Base-by-base conservation (phyloP, 1,140 invertebrate genomes). In the Drosophila takahashii region DNA sequence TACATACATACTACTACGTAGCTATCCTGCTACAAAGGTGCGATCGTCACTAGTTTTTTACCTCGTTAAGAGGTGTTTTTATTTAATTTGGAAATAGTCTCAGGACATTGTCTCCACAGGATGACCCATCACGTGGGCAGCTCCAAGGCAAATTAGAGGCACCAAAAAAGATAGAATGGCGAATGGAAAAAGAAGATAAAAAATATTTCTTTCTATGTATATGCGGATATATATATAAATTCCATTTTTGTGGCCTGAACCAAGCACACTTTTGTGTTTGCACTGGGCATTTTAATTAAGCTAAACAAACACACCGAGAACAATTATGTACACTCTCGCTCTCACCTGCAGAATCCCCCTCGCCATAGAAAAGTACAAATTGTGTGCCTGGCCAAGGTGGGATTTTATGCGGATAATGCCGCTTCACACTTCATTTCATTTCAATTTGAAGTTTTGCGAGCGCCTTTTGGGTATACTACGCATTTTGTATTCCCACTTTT, bases 361-460 rank as follows among this genome's bases (percentile, higher is more conserved):
- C 0, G 18, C 42, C 42, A 22, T 1, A 45, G 4, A 27, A 13
- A 32, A 16, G 15, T 1, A 15, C n/a, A 11, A 15, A 26, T 11
- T 29, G 11, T n/a, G 18, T 36, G 27, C 44, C 51, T 45, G 58
- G 32, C 48, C 42, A 44, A 16, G 15, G 7, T 16, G 5, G 47
- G 26, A 15, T 32, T 54, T 50, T 58, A 36, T 47, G 53, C 37
- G 59, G 16, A 18, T 48, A 61, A 60, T 62, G 72, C 51, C 52
- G 79, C 70, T 72, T 81, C 61, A 86, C 79, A 76, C 83, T 87
- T 81, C 70, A 83, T 83, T 83, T 83, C 74, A 83, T 87, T 83
- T 87, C 53, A 75, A 85, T 77, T 86, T 75, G 47, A 75, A 65
- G 73, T 86, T 85, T 56, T 48, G 22, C 42, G 39, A 34, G 41